These are phyloP conservation scores for Pseudobourletiella spinata DNA, from an alignment of 1,140 invertebrate species.

Conservation along the genomic window DNA sequence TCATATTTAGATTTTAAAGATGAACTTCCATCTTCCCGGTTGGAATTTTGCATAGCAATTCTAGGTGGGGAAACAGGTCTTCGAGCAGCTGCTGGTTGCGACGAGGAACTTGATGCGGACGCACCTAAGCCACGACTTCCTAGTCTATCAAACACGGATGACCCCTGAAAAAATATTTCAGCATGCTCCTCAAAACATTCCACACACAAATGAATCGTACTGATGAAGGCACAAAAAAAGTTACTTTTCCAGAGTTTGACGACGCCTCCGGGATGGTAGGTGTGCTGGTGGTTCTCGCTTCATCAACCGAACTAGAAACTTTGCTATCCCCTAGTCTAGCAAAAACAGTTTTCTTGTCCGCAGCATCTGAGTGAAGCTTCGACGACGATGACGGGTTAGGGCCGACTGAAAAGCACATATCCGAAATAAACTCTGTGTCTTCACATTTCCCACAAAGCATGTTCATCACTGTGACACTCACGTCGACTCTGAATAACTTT, in stretches of 20 bases:
- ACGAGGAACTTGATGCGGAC: too few relatives aligned
- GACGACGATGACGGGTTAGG: not conserved
- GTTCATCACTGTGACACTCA: constrained; percentile 10
- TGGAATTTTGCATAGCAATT: not conserved
- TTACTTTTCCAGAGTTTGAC: not conserved
- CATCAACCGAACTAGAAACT: constrained; percentile 5
- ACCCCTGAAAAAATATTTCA: constrained; percentile 7
- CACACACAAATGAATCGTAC: not conserved
- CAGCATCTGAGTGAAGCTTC: not conserved
- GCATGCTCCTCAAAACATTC: not conserved
- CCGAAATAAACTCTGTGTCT: not conserved
- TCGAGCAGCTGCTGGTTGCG: not conserved
- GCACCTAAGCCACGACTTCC: constrained; percentile 10
- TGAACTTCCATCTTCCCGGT: not conserved
- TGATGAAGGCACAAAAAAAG: not conserved
- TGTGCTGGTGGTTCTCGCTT: not conserved
- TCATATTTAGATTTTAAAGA: not conserved
- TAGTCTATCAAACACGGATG: constrained; percentile 25
- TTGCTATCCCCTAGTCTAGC: constrained; percentile 38
- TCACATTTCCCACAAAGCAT: not conserved
- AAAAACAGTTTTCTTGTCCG: constrained; percentile 37
- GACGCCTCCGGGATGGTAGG: too few relatives aligned
- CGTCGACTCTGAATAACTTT: constrained; percentile 41
- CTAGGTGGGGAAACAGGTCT: not conserved
- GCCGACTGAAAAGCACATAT: constrained; percentile 11